Evolutionary conservation across 2,888 invertebrate species (phyloP).

Genomic region (Nemapogon koenigi): DNA sequence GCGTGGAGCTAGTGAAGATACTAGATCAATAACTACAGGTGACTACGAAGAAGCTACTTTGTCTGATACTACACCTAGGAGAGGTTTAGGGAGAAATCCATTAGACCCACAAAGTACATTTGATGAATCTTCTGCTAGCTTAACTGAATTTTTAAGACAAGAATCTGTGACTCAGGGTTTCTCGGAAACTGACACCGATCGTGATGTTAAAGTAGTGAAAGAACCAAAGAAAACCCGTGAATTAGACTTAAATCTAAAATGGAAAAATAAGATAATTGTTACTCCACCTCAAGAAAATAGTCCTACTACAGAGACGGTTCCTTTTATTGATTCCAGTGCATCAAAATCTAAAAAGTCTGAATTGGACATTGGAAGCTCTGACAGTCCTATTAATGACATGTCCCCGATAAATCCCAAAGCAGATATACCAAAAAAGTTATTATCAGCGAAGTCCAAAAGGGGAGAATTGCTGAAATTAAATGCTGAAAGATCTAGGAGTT

Average conservation of each 20-base stretch:
- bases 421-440: slow-evolving; percentile 34
- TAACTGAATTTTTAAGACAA: slow-evolving; percentile 52
- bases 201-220: slow-evolving; percentile 29
- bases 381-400: slow-evolving; percentile 38
- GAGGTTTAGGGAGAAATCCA: slow-evolving; percentile 25
- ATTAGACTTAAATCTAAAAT: slow-evolving; percentile 44
- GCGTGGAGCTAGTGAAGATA: slow-evolving; percentile 71
- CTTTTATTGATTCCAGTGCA: slow-evolving; percentile 49
- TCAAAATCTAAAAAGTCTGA: slow-evolving; percentile 50
- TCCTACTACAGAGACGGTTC: slow-evolving; percentile 61
- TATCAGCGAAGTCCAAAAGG: slow-evolving; percentile 56
- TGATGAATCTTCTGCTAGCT: slow-evolving; percentile 64
- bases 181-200: slow-evolving; percentile 50
- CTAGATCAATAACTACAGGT: slow-evolving; percentile 71
- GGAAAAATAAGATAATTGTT: slow-evolving; percentile 64
- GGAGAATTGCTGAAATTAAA: slow-evolving; percentile 69
- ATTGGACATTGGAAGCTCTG: slow-evolving; percentile 50
- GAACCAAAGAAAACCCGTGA: slow-evolving; percentile 27
- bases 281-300: slow-evolving; percentile 69
- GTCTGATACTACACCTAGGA: slow-evolving; percentile 52
- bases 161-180: slow-evolving; percentile 44
- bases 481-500: slow-evolving; percentile 78
- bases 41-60: slow-evolving; percentile 68
- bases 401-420: slow-evolving; percentile 46
- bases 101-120: slow-evolving; percentile 66